Base-by-base conservation (phyloP, 2,797 vertebrate species). In the Calcarius lapponicus region DNA sequence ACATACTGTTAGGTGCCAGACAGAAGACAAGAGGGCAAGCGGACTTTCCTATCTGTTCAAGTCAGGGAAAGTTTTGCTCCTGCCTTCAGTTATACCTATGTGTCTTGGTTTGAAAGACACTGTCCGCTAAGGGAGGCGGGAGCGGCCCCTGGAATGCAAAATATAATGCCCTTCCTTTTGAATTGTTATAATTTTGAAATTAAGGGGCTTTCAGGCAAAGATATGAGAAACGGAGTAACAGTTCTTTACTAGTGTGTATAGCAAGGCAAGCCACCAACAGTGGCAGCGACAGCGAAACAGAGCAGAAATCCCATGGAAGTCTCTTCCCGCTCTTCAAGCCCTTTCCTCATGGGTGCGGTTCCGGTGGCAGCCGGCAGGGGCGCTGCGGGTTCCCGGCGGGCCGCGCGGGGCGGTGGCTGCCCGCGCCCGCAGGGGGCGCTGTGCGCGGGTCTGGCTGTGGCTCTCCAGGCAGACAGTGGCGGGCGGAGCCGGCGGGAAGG, bases 391-490 rank as follows among this genome's bases (percentile, higher is more conserved):
- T 50, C 21, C 17, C 1, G 24, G 29, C 2, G 5, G n/a, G 73
- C 21, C 1, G 17, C 8, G 17, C 13, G 8, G 36, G 9, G 56
- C 2, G 1, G n/a, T 11, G 26, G 6, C n/a, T n/a, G n/a, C 19
- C 57, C 10, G 9, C 4, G 21, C 36, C 57, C 10, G 18, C 47
- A 62, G 58, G 57, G 36, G 47, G 36, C 36, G 74, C 58, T 76
- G 36, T n/a, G 17, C 8, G 17, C 13, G 8, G 36, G 9, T 5
- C 28, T 3, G 3, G 24, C 51, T 11, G 5, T 10, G 17, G 11
- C 14, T 22, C 48, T 42, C 12, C 5, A 2, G 2, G 0, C 6
- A 4, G 50, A 6, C 32, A 5, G 1, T 17, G 40, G 19, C 4
- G 3, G 50, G 15, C 3, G 11, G 16, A 6, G 31, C 10, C 3